Base-by-base conservation (phyloP, 1,140 invertebrate species). In the Temnothorax curvispinosus region DNA sequence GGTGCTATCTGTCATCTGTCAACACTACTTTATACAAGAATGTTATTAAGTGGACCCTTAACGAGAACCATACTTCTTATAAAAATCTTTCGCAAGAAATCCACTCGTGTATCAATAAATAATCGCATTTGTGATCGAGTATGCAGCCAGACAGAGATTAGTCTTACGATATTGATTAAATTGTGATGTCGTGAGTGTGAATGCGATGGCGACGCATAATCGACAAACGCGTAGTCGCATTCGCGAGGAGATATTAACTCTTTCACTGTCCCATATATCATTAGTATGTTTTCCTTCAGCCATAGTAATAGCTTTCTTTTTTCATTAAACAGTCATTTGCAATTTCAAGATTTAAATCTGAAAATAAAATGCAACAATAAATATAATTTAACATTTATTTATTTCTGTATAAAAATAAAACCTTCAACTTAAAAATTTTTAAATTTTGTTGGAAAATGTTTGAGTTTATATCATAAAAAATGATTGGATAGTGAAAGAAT, bases 1-100 rank as follows among this genome's bases (percentile, higher is more conserved):
- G 80, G 80, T 60, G 15, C 41, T 75, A 60, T 84, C 35, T 78
- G 47, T 85, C 38, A 52, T 65, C 74, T 85, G 47, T 18, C 32
- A 15, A 85, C 35, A 41, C 27, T 78, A 78, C 72, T 78, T 67
- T 85, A 60, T 85, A 85, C 82, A 78, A 85, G 82, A 85, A 85
- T 85, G 82, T 50, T 85, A 67, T 85, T 65, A 64, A 78, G 74
- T 85, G 74, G 82, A 77, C 82, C 38, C 74, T 78, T 47, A 78
- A 78, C 72, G 58, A 85, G 44, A 77, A 64, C 65, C 44, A 41
- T 52, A 65, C 65, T 54, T 27, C 13, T 15, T 65, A 78, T 52
- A 78, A 85, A 78, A 85, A 60, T 62, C 47, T 64, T 78, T 78
- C 15, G 62, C 58, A 76, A 78, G 60, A 78, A 78, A 85, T 85